A percentile compares a stretch with the other conserved stretches of the same genome.
Conservation (phyloP, 2,888 invertebrate species). For the Apoda limacodes region DNA sequence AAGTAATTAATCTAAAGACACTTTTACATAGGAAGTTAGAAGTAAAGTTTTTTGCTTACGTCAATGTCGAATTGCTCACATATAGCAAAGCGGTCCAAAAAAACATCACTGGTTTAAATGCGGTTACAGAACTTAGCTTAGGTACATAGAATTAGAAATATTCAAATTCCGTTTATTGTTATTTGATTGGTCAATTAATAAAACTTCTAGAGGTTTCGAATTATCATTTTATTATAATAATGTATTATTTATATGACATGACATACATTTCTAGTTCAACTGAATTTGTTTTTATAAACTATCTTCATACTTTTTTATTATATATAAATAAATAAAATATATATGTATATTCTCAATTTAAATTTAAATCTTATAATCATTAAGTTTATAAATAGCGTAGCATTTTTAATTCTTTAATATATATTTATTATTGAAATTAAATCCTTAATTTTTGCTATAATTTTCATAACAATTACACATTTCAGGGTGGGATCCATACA, state of each 20-base stretch:
- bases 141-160: slow-evolving; percentile 38
- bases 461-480: slow-evolving; percentile 48
- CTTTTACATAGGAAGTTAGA: slow-evolving; percentile 52
- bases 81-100: slow-evolving; percentile 37
- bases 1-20: slow-evolving; percentile 39
- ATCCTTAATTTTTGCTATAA: slow-evolving; percentile 26
- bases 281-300: slow-evolving; percentile 37
- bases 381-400: slow-evolving; percentile 65
- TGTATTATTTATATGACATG: slow-evolving; percentile 38
- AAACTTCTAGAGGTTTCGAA: slow-evolving; percentile 27
- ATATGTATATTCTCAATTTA: slow-evolving; percentile 59
- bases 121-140: slow-evolving; percentile 38
- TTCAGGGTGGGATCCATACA: slow-evolving; percentile 42
- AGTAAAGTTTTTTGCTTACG: slow-evolving; percentile 53
- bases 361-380: slow-evolving; percentile 55
- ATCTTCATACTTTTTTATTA: slow-evolving; percentile 16
- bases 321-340: slow-evolving; percentile 7
- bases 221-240: slow-evolving; percentile 18
- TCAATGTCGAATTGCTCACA: slow-evolving; percentile 26
- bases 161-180: slow-evolving; percentile 43
- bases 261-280: slow-evolving; percentile 56
- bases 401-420: slow-evolving; percentile 50
- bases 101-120: slow-evolving; percentile 36
- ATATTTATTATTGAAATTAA: slow-evolving; percentile 25
- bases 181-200: slow-evolving; percentile 52